phyloP scores from a whole-genome alignment of 53 echinoderm and acorn worm genomes.

The Holothuria leucospilota region DNA sequence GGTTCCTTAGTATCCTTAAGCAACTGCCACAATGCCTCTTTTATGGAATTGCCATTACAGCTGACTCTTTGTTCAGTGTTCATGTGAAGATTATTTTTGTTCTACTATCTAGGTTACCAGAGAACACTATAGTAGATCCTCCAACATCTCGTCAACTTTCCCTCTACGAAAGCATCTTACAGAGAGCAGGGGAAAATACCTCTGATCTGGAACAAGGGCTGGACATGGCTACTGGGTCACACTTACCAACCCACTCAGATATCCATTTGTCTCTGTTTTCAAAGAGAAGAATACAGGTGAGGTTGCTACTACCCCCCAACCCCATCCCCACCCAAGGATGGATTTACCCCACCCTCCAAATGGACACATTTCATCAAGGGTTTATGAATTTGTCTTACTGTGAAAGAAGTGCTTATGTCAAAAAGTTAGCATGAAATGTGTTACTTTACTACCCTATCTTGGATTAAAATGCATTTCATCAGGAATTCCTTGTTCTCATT shows the following conservation, averaged over 20 bases:
- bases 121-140: background rate
- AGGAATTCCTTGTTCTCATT: no score
- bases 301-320: background rate
- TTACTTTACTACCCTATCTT: no score
- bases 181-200: conserved; percentile 61
- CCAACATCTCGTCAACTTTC: conserved; percentile 63
- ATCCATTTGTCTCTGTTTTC: conserved; percentile 88
- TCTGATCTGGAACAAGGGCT: conserved; percentile 74
- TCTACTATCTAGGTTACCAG: conserved; percentile 13
- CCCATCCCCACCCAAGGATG: no score
- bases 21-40: no score
- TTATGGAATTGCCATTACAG: no score
- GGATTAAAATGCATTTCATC: no score
- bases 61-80: background rate
- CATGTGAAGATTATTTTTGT: background rate
- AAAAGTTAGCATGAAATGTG: no score
- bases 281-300: conserved; percentile 89
- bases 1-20: no score
- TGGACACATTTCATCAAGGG: no score
- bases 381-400: no score
- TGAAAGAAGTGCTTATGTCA: no score
- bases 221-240: conserved; percentile 90
- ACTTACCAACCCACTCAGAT: conserved; percentile 96
- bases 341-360: no score
- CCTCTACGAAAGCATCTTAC: conserved; percentile 62